Percentiles rank a stretch among this genome's conserved stretches.
These are phyloP conservation scores for Diploptera punctata DNA, from an alignment of 2,888 invertebrate species.

Conservation along the genomic window DNA sequence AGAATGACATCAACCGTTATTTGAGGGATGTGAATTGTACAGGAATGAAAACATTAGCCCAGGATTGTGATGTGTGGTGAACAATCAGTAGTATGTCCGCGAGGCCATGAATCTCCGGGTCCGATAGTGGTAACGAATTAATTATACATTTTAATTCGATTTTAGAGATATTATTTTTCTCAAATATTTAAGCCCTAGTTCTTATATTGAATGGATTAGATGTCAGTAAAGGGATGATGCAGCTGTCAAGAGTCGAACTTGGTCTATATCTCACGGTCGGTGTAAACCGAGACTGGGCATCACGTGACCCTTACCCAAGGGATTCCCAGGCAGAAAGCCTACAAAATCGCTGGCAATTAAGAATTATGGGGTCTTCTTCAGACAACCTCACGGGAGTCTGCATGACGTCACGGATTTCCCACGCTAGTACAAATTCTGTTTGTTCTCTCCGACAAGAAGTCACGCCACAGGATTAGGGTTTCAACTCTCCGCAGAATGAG, in stretches of 20 bases:
- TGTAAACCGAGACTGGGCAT: constrained; percentile 9
- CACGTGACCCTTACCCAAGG: constrained; percentile 8
- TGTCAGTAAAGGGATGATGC: no score
- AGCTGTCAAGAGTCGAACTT: not conserved
- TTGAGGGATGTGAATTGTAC: no score
- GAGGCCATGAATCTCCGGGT: no score
- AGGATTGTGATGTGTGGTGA: no score
- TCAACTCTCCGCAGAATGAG: not conserved
- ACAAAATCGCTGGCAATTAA: constrained; percentile 38
- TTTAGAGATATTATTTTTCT: no score
- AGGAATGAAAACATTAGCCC: no score
- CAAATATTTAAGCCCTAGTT: no score
- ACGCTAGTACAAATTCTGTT: constrained; percentile 25
- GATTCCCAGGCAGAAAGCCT: constrained; percentile 37
- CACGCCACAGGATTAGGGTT: not conserved
- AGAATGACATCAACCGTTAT: no score
- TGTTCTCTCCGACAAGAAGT: not conserved
- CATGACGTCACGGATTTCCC: constrained; percentile 27
- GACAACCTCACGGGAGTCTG: constrained; percentile 7
- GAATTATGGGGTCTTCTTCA: constrained; percentile 38
- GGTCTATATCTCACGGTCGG: not conserved
- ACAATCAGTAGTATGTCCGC: no score
- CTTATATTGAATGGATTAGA: no score
- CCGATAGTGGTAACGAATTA: no score
- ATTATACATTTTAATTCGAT: no score